Percentiles rank a stretch among this genome's conserved stretches.
These are phyloP conservation scores for Eulemur rufifrons DNA, from an alignment of 2,113 vertebrate species.

Conservation along the genomic window DNA sequence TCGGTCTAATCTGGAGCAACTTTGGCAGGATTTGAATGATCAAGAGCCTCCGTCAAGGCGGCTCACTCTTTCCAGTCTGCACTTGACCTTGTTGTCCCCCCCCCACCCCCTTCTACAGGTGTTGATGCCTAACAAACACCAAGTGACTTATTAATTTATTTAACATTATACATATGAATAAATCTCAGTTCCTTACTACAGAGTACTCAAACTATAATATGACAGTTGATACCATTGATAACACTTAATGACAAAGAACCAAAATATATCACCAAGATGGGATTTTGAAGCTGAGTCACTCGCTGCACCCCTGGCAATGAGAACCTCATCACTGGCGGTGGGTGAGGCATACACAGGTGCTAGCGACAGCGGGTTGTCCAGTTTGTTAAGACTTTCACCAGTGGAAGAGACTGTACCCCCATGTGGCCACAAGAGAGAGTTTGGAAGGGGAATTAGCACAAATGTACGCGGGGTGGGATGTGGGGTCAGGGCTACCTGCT, in stretches of 20 bases:
- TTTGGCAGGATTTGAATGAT: neutral
- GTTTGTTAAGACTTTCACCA: neutral
- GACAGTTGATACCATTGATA: neutral
- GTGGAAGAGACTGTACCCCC: neutral
- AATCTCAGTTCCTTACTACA: neutral
- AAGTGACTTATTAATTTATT: neutral
- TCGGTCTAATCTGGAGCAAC: neutral
- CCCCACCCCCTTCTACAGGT: neutral
- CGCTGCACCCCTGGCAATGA: neutral
- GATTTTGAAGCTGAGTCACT: neutral
- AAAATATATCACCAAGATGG: neutral
- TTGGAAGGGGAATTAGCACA: neutral
- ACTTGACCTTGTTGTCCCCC: neutral
- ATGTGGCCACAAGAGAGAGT: no score
- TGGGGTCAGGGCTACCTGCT: neutral
- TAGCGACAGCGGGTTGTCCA: neutral
- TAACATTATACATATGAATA: neutral
- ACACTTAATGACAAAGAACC: neutral
- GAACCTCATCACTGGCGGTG: neutral
- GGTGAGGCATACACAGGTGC: neutral
- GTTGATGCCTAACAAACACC: neutral
- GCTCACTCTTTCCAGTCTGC: neutral
- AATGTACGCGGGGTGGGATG: neutral
- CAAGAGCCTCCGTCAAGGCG: no score
- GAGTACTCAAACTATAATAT: neutral